Base-by-base conservation (phyloP, 1,140 invertebrate genomes). In the Sycobia sp. region DNA sequence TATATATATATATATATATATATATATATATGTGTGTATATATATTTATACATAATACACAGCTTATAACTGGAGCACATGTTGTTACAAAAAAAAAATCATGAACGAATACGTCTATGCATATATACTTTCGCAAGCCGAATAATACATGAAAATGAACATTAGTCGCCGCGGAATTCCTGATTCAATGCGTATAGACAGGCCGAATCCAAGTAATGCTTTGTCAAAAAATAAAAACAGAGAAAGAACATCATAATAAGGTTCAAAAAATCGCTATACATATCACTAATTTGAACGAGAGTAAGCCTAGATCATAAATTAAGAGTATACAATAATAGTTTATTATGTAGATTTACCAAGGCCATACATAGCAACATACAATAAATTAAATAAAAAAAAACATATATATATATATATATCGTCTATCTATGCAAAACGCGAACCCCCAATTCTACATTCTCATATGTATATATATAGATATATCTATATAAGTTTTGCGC, bases 241-340 rank as follows among this genome's bases (percentile, higher is more conserved):
- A n/a, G n/a, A n/a, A n/a, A n/a, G n/a, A n/a, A n/a, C n/a, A n/a
- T n/a, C n/a, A n/a, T n/a, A n/a, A n/a, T n/a, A n/a, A n/a, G n/a
- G n/a, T n/a, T n/a, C n/a, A n/a, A 29, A 27, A 41, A 61, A 53
- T 58, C 50, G 13, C 39, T 43, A 53, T 62, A 58, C 59, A 66
- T 66, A 66, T 66, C 65, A 62, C 54, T 66, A 66, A 46, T 66
- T 50, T 61, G 43, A 51, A 51, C 25, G 38, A 53, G 38, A 47
- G 29, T 22, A 61, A 56, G 36, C 46, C 13, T 53, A 59, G 43
- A 32, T n/a, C 43, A 53, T 53, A n/a, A n/a, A 29, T 18, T 36
- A n/a, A 58, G 23, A 53, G 32, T 57, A 54, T 61, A 46, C 53
- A 46, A 49, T 63, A 49, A 18, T 54, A 44, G 62, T 59, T 66